phyloP scores from a whole-genome alignment of 2,888 invertebrate genomes.

The Philhelius pedissequus region DNA sequence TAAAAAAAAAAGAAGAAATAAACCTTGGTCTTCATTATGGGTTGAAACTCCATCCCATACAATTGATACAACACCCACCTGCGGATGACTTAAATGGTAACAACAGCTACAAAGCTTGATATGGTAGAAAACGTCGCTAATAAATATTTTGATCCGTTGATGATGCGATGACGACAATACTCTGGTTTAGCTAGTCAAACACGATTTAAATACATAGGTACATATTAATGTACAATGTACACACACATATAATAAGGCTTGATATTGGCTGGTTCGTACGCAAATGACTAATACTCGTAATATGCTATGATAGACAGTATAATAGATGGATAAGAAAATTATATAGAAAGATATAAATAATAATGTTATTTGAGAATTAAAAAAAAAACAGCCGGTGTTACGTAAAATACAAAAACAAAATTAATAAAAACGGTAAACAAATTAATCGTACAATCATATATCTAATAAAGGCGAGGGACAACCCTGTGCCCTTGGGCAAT shows the following conservation, averaged over 20 bases:
- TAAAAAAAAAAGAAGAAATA: neutral
- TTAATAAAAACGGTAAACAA: neutral
- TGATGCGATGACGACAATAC: constrained; percentile 30
- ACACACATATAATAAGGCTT: neutral
- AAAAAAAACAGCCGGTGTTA: neutral
- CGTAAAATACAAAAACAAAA: neutral
- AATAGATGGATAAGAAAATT: neutral
- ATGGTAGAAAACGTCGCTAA: neutral
- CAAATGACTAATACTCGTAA: constrained; percentile 3
- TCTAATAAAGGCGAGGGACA: no score
- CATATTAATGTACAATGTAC: no score
- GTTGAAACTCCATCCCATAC: constrained; percentile 3
- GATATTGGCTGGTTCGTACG: constrained; percentile 12
- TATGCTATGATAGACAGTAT: neutral
- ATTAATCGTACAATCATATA: neutral
- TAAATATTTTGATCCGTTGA: constrained; percentile 7
- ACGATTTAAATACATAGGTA: neutral
- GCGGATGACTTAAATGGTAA: constrained; percentile 39
- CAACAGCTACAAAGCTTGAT: constrained; percentile 11
- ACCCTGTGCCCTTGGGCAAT: no score
- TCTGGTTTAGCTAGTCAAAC: constrained; percentile 36
- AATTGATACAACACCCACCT: constrained; percentile 39
- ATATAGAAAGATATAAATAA: neutral
- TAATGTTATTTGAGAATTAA: neutral
- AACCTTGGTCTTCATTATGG: constrained; percentile 8